phyloP scores from a whole-genome alignment of 2,888 invertebrate genomes.

The Synanthedon vespiformis region DNA sequence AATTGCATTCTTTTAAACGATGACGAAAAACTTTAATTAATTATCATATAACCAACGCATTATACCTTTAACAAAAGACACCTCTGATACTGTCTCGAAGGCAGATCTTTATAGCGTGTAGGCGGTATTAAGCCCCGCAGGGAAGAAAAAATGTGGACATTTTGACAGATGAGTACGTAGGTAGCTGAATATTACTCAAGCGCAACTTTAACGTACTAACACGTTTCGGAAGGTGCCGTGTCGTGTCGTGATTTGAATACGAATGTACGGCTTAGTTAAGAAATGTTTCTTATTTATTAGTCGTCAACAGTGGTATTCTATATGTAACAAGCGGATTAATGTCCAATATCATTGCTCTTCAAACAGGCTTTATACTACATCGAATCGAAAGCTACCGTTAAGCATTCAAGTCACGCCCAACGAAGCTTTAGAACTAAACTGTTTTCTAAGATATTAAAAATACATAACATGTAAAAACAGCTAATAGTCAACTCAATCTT shows the following conservation, averaged over 20 bases:
- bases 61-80: neutral
- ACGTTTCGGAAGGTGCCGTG: conserved; percentile 2
- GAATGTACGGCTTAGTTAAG: conserved; percentile 6
- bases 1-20: too few relatives aligned
- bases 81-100: conserved; percentile 3
- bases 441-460: too few relatives aligned
- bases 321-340: too few relatives aligned
- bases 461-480: too few relatives aligned
- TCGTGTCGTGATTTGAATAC: conserved; percentile 15
- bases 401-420: neutral
- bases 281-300: neutral
- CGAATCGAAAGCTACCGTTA: conserved; percentile 5
- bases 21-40: too few relatives aligned
- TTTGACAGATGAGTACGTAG: conserved; percentile 26
- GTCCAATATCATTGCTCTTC: too few relatives aligned
- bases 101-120: conserved; percentile 29
- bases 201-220: neutral
- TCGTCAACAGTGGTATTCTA: too few relatives aligned
- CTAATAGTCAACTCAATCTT: too few relatives aligned
- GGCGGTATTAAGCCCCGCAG: conserved; percentile 19
- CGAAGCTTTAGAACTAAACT: too few relatives aligned
- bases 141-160: conserved; percentile 19
- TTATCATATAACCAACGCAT: neutral
- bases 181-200: conserved; percentile 4
- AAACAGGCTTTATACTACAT: too few relatives aligned